Evolutionary conservation across 2,888 invertebrate species (phyloP).

Genomic region (Nemapogon koenigi): DNA sequence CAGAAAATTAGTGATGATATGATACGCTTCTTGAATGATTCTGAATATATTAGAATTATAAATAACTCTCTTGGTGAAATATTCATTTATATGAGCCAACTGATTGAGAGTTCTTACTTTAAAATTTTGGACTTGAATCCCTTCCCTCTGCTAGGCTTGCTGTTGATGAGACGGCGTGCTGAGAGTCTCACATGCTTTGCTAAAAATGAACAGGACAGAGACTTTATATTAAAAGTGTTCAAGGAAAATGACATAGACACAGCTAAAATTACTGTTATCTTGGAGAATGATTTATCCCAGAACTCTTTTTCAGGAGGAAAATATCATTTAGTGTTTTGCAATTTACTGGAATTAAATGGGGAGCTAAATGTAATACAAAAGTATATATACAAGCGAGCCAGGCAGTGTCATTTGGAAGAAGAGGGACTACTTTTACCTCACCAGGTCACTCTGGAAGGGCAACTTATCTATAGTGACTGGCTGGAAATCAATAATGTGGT

Average conservation of each 20-base stretch:
- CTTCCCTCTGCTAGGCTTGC: conserved; percentile 69
- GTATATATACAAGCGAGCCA: conserved; percentile 29
- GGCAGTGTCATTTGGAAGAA: conserved; percentile 31
- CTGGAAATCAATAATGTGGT: conserved; percentile 64
- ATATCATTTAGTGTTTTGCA: conserved; percentile 61
- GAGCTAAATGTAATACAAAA: conserved; percentile 51
- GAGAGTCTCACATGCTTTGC: conserved; percentile 49
- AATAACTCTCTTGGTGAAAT: conserved; percentile 35
- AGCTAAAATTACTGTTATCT: conserved; percentile 37
- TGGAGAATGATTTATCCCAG: conserved; percentile 32
- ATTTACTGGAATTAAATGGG: conserved; percentile 63
- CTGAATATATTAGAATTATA: conserved; percentile 43
- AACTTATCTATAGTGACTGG: conserved; percentile 67
- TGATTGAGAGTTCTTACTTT: conserved; percentile 32
- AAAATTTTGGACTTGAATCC: conserved; percentile 65
- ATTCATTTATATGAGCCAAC: conserved; percentile 41
- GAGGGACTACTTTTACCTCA: conserved; percentile 61
- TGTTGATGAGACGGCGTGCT: conserved; percentile 56
- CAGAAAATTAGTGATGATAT: conserved; percentile 32
- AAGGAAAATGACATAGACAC: conserved; percentile 39
- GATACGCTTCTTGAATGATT: conserved; percentile 57
- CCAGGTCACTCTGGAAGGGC: conserved; percentile 54
- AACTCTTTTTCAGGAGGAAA: conserved; percentile 29
- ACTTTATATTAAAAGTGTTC: conserved; percentile 47
- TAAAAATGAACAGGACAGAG: conserved; percentile 33